Base-by-base conservation (phyloP, 2,888 invertebrate genomes). In the Brachyptera risi region DNA sequence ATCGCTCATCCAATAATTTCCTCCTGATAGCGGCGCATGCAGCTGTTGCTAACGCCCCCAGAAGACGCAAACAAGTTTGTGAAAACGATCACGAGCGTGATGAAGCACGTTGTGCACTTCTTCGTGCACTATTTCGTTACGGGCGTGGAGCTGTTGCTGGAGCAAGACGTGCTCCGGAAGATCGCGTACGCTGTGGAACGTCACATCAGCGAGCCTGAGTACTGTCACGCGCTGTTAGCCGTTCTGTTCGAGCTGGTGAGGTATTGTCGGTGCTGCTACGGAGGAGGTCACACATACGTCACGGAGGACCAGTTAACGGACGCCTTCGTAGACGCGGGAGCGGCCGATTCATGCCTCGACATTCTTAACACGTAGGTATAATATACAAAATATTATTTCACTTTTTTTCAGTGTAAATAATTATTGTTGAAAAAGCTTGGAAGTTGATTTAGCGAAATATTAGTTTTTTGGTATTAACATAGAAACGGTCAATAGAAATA, bases 41-140 rank as follows among this genome's bases (percentile, higher is more conserved):
- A 72, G 31, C 66, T 73, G 37, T 66, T 74, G 5, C 50, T 68
- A 19, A 65, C 65, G 44, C 69, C 70, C 1, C 66, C 69, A 17
- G 68, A 66, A 50, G 56, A 51, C 57, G 63, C 19, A 21, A 62
- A 42, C 59, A 67, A 60, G 51, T 68, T 61, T 66, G 61, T 56
- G 59, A 66, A 64, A 38, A 67, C 61, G 64, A 68, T 66, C 65
- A 67, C 65, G 61, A 71, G 24, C 66, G 71, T 73, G 57, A 67
- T 74, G 3, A 64, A 70, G 21, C 68, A 69, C 35, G 69, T 76
- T 23, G 65, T 74, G 15, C 69, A 69, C 19, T 76, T 73, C 66
- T 65, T 72, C 4, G 67, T 73, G n/a, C 68, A 71, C 27, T 68
- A 69, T 61, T 66, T 70, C 3, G 67, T 70, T 60, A 66, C 69